Evolutionary conservation across 2,113 vertebrate species (phyloP).

Genomic region (Clarias gariepinus): DNA sequence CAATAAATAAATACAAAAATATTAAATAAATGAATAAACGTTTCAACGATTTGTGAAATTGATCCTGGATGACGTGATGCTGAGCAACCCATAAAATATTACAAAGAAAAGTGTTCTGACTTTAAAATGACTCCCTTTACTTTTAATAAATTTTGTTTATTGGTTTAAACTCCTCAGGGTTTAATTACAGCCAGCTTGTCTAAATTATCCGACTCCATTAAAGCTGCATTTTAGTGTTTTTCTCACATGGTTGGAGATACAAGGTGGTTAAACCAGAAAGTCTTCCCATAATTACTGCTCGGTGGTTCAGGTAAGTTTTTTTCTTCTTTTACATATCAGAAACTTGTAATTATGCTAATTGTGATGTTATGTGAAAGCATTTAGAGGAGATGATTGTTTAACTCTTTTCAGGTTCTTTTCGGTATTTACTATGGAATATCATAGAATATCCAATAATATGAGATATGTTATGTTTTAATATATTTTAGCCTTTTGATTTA

Average conservation of each 20-base stretch:
- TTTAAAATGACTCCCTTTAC: not conserved
- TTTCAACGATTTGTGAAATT: not conserved
- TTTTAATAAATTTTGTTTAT: conserved; percentile 2
- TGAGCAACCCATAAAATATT: not conserved
- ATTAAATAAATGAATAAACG: not conserved
- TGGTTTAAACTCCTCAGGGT: not conserved
- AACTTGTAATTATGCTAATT: not conserved
- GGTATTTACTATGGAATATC: not conserved
- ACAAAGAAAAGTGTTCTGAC: not conserved
- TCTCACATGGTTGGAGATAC: conserved; percentile 20
- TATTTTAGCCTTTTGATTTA: too few relatives aligned
- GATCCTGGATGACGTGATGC: not conserved
- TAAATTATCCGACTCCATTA: conserved; percentile 17
- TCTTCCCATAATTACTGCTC: not conserved
- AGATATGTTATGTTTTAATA: too few relatives aligned
- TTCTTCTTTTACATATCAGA: not conserved
- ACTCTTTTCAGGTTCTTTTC: not conserved
- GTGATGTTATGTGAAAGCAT: not conserved
- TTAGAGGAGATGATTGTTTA: not conserved
- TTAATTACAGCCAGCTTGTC: conserved; percentile 19
- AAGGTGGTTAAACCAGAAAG: not conserved
- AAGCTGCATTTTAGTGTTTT: not conserved
- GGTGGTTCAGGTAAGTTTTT: not conserved
- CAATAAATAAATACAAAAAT: not conserved
- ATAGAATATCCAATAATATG: too few relatives aligned